Conservation (phyloP, 35 echinoderm and acorn worm genomes). For the Apostichopus californicus region DNA sequence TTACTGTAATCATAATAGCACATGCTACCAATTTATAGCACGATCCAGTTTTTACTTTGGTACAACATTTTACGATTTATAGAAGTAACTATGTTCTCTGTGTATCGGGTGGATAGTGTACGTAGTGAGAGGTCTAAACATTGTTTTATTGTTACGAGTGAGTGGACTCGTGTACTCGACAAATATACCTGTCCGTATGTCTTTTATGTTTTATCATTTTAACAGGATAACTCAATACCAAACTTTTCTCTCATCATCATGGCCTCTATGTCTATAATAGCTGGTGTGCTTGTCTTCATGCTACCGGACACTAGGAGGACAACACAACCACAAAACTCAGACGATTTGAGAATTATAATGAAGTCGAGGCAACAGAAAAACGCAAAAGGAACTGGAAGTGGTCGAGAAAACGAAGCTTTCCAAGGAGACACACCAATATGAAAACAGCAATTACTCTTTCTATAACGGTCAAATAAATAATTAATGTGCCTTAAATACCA, state of each 20-base stretch:
- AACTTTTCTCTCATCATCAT: background rate
- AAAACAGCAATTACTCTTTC: background rate
- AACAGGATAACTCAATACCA: background rate
- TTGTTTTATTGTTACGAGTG: too few species aligned
- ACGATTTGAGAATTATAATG: background rate
- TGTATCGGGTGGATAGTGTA: too few species aligned
- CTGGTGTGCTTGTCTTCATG: background rate
- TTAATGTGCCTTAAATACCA: too few species aligned
- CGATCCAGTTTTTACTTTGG: too few species aligned
- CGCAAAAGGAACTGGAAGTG: background rate
- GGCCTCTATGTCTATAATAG: background rate
- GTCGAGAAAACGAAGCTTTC: slow-evolving; percentile 6
- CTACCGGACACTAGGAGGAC: slow-evolving; percentile 4
- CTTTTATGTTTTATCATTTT: background rate
- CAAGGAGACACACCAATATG: background rate
- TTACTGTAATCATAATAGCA: too few species aligned
- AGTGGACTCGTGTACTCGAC: too few species aligned
- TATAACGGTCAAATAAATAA: too few species aligned
- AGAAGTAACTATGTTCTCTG: too few species aligned
- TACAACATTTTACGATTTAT: too few species aligned
- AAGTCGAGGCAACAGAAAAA: background rate
- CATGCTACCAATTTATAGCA: too few species aligned
- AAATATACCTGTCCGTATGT: background rate
- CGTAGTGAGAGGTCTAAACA: too few species aligned
- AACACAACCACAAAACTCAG: background rate